Base-by-base conservation (phyloP, 2,888 invertebrate species). In the Cerceris rybyensis region DNA sequence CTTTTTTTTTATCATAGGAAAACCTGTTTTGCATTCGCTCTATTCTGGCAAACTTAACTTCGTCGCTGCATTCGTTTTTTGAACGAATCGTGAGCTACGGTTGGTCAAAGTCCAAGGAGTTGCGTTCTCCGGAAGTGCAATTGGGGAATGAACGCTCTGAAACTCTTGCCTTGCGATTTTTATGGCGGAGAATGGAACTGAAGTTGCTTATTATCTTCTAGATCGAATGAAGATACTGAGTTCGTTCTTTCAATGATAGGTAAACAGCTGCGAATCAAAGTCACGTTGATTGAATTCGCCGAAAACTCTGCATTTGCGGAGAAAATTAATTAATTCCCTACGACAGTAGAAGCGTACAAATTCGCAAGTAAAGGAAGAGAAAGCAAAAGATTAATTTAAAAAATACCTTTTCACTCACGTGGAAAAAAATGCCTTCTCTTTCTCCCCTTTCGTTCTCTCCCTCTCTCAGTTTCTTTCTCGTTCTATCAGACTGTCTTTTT, bases 21-120 rank as follows among this genome's bases (percentile, higher is more conserved):
- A 61, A 68, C 73, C 54, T 54, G 75, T 64, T 68, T 58, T 28
- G 49, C 67, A 28, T 63, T 57, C 61, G 54, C 50, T n/a, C 7
- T 14, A 41, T 9, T n/a, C 17, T 9, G 17, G 42, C 57, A 41
- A 63, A 68, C 52, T 59, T 59, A 41, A n/a, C 49, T 7, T 13
- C 11, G 13, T 13, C n/a, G 6, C 13, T 7, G 39, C 49, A 42
- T 55, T 55, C 50, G 55, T 42, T 17, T 43, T 13, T 57, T 68
- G 14, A 13, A 11, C 63, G 57, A 13, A 11, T 55, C 11, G 52
- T 2, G n/a, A 52, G 2, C 28, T 28, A 28, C 28, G 28, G 28
- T 4, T 28, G 28, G 28, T 28, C 28, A 28, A 28, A 28, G 28
- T 28, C 28, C 28, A 1, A 4, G 2, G 28, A 28, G 28, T 28